Percentiles rank a stretch among this genome's conserved stretches.
Conservation (phyloP, 1,140 invertebrate genomes). For the Phortica variegata region DNA sequence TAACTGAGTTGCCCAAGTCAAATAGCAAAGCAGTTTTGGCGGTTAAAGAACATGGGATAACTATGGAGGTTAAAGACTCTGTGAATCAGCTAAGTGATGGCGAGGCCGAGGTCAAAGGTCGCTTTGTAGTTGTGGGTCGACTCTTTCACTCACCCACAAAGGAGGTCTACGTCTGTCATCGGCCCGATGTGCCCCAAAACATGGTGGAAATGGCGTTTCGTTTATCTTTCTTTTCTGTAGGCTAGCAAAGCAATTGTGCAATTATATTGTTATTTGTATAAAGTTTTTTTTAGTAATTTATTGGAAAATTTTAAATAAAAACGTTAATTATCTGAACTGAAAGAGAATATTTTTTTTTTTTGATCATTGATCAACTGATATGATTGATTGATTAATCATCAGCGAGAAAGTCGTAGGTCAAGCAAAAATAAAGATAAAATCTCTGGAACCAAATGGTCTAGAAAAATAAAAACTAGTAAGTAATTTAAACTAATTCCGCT, state of each 20-base stretch:
- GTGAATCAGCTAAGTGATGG: constrained; percentile 2
- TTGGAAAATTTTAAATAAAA: too few relatives aligned
- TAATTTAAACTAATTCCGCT: too few relatives aligned
- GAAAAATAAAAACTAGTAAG: too few relatives aligned
- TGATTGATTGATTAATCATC: too few relatives aligned
- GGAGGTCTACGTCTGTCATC: constrained; percentile 79
- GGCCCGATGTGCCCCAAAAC: constrained; percentile 76
- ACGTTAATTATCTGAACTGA: too few relatives aligned
- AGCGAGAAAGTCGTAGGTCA: too few relatives aligned
- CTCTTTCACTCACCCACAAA: constrained; percentile 71
- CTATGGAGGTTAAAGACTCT: constrained; percentile 21
- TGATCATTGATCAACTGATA: too few relatives aligned
- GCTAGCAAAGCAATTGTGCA: constrained; percentile 25
- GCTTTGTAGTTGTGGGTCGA: constrained; percentile 61
- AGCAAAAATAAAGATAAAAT: too few relatives aligned
- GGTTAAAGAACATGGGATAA: constrained; percentile 58
- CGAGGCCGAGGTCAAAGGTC: background rate
- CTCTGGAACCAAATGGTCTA: too few relatives aligned
- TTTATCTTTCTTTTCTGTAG: constrained; percentile 60
- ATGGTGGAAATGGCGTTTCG: constrained; percentile 78
- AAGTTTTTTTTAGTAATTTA: too few relatives aligned
- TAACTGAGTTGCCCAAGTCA: constrained; percentile 58
- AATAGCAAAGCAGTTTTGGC: constrained; percentile 73
- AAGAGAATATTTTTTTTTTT: too few relatives aligned
- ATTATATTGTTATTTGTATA: too few relatives aligned